Evolutionary conservation across 92 coral and sea anemone species (phyloP), one percentile per base, ranked within the genome.

Genomic region (Scolanthus callimorphus): DNA sequence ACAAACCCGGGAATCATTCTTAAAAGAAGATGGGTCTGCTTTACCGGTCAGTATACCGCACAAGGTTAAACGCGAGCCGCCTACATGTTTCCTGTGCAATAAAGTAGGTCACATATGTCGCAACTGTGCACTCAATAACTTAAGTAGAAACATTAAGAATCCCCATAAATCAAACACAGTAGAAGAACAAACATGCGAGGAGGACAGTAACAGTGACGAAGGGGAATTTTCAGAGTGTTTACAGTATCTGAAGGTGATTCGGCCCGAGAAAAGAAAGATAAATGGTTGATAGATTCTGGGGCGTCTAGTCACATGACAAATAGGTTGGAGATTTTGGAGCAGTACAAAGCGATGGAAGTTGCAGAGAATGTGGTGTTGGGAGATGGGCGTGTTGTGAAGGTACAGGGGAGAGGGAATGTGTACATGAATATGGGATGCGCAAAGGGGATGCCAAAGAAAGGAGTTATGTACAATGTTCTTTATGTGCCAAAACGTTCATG

Each of bases 311-410:
- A 70, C 41, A 78, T 78, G 85, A 55, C 69, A 34, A 67, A 60
- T 39, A 64, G 63, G 21, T 59, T 66, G 46, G 61, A 78, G 43
- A 22, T 78, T 31, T 44, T 70, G 46, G 39, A 55, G 34, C 57
- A 78, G 48, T 67, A 63, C 20, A 58, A 48, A 55, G 61, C 63
- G 55, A 65, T 73, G 57, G 64, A 56, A 0, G 48, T 51, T 25
- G 76, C 81, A 47, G 81, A 59, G 57, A 65, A 65, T 28, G 73
- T 65, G 39, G 73, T 67, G 25, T 58, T 69, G 55, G 82, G 88
- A 28, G 82, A 81, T 31, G 78, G 82, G 34, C 74, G 46, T 49
- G 62, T 71, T 68, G 75, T 74, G 39, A 74, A 81, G 55, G 82
- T 78, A 15, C 69, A 65, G 63, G 82, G 78, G 55, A 61, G 47